These are phyloP conservation scores for Petromus typicus DNA, from an alignment of 2,113 vertebrate genomes.

Conservation along the genomic window DNA sequence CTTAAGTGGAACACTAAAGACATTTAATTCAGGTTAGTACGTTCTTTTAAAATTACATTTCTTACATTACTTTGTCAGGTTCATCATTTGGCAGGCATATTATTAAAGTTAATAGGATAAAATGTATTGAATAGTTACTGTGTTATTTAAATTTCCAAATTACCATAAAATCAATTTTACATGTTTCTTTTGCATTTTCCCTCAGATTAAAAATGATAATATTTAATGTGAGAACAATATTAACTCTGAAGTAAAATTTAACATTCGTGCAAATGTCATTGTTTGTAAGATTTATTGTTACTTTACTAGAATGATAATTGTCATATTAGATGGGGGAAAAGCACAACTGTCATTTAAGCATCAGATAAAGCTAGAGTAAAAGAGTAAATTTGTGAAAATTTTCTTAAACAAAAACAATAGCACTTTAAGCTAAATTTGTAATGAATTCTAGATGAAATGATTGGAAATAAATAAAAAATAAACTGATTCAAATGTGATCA, in stretches of 20 bases:
- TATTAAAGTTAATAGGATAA: constrained; percentile 66
- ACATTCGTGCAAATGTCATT: background rate
- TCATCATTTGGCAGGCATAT: constrained; percentile 40
- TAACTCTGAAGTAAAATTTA: constrained; percentile 56
- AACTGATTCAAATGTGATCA: background rate
- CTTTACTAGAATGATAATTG: constrained; percentile 51
- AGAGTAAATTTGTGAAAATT: constrained; percentile 44
- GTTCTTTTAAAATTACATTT: constrained; percentile 59
- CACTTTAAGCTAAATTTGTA: constrained; percentile 43
- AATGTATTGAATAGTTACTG: constrained; percentile 46
- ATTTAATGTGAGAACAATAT: constrained; percentile 23
- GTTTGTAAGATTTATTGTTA: constrained; percentile 49
- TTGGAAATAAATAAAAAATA: constrained; percentile 20
- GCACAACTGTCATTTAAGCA: constrained; percentile 7
- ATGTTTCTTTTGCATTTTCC: constrained; percentile 52
- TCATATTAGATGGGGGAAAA: constrained; percentile 8
- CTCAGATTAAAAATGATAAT: background rate
- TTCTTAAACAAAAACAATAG: constrained; percentile 45
- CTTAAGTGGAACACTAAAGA: constrained; percentile 15
- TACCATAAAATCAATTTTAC: constrained; percentile 36
- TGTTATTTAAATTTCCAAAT: constrained; percentile 66
- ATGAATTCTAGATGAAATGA: background rate
- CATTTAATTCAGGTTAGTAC: constrained; percentile 42
- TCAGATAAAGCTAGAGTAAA: constrained; percentile 41
- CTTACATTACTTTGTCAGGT: background rate